A percentile compares a stretch with the other conserved stretches of the same genome.
phyloP scores from a whole-genome alignment of 1,140 invertebrate species.

The Bombus breviceps region DNA sequence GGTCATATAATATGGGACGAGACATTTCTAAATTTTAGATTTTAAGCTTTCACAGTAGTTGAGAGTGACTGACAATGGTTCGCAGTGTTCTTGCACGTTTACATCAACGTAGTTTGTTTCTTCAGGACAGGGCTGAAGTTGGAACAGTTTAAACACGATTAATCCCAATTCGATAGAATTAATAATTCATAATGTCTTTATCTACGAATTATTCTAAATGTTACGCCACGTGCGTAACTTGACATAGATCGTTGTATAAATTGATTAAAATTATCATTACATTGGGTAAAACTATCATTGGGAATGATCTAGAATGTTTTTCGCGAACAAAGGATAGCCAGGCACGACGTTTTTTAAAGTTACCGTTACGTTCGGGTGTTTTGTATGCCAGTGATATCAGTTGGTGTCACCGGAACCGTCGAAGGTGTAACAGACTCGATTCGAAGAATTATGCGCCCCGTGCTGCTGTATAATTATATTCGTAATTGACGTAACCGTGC shows the following conservation, averaged over 20 bases:
- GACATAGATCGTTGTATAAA: too few species aligned
- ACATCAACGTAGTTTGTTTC: too few species aligned
- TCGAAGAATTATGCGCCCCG: slow-evolving; percentile 16
- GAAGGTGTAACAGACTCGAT: slow-evolving; percentile 2
- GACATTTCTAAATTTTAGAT: too few species aligned
- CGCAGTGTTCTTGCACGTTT: too few species aligned
- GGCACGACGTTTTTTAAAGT: background rate
- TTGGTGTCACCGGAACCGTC: slow-evolving; percentile 37
- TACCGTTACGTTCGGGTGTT: slow-evolving; percentile 33
- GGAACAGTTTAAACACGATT: too few species aligned
- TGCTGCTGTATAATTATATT: slow-evolving; percentile 22
- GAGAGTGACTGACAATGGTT: too few species aligned
- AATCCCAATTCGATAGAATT: background rate
- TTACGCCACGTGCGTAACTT: too few species aligned
- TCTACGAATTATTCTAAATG: background rate
- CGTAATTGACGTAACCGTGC: slow-evolving; percentile 36
- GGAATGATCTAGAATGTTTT: background rate
- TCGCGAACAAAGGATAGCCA: background rate
- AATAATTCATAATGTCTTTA: background rate
- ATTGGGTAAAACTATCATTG: background rate
- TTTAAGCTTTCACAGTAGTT: too few species aligned
- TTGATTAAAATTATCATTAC: too few species aligned
- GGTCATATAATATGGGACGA: too few species aligned
- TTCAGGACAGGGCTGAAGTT: too few species aligned
- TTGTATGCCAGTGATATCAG: slow-evolving; percentile 36